These are phyloP conservation scores for Pelobates fuscus DNA, from an alignment of 2,113 vertebrate species.

Conservation along the genomic window DNA sequence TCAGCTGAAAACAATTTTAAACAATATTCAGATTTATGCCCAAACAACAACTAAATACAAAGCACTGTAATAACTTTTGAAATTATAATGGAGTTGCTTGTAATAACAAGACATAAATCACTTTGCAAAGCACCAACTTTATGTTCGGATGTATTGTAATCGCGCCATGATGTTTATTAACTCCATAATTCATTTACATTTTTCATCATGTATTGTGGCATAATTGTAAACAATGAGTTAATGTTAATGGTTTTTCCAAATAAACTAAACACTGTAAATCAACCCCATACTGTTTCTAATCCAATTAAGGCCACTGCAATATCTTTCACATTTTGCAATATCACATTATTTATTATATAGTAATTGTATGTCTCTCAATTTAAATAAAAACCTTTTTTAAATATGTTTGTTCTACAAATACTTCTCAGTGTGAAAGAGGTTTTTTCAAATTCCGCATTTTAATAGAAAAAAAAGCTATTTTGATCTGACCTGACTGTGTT, in stretches of 20 bases:
- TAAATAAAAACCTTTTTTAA: neutral
- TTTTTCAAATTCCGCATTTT: too few species aligned
- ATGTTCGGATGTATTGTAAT: constrained; percentile 19
- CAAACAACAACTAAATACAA: neutral
- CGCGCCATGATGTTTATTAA: constrained; percentile 14
- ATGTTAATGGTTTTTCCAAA: neutral
- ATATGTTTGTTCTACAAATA: neutral
- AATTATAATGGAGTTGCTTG: constrained; percentile 9
- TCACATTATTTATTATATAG: neutral
- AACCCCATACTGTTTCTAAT: neutral
- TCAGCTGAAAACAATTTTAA: constrained; percentile 1
- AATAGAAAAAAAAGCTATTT: too few species aligned
- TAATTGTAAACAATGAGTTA: constrained; percentile 22
- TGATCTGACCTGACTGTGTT: too few species aligned
- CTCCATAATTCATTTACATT: constrained; percentile 6
- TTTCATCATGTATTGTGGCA: neutral
- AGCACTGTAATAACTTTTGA: constrained; percentile 3
- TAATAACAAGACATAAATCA: constrained; percentile 15
- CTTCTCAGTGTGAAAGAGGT: too few species aligned
- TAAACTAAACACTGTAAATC: neutral
- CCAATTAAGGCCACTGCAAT: neutral
- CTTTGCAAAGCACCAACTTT: constrained; percentile 8
- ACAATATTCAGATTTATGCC: constrained; percentile 7
- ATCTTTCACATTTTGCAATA: neutral
- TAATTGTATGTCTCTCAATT: neutral